Base-by-base conservation (phyloP, 1,140 invertebrate species). In the Micrasema minimum region DNA sequence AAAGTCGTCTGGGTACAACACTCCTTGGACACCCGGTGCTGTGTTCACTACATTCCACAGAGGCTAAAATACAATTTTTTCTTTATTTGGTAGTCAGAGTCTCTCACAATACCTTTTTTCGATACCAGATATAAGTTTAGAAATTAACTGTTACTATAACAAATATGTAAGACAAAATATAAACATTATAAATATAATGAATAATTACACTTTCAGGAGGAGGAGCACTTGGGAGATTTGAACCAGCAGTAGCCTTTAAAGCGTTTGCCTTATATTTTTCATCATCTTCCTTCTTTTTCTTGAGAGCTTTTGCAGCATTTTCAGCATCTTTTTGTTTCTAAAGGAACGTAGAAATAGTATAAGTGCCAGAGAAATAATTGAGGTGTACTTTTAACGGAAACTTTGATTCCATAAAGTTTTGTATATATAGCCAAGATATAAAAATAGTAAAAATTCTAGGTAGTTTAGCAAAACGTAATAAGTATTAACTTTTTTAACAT, bases 1-100 rank as follows among this genome's bases (percentile, higher is more conserved):
- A 74, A 83, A 84, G 76, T 84, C 83, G 51, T 84, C 82, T 0
- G 83, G 83, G 73, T 85, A 85, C 23, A 83, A 69, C 11, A 85
- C 80, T 2, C 77, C 80, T 31, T 81, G 80, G 43, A 84, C 78
- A 7, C 78, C 74, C 0, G 82, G 83, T 1, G 79, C 81, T 0
- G 79, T 45, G 16, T 50, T 66, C 6, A 72, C 70, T 23, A 45
- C 51, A 26, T 67, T 65, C 74, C 70, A 72, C 10, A 66, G 26
- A 3, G 45, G 45, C 14, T 43, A 43, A 5, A 43, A 43, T 43
- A 2, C 2, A 16, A 43, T 11, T 38, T 38, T 5, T 38, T 38
- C 37, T 6, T 38, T 6, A 5, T 38, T 38, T 1, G 38, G 7
- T n/a, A n/a, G n/a, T n/a, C n/a, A n/a, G n/a, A n/a, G n/a, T n/a